Evolutionary conservation across 1,140 invertebrate genomes (phyloP), one percentile per base, ranked within the genome.

Genomic region (Mercenaria mercenaria): DNA sequence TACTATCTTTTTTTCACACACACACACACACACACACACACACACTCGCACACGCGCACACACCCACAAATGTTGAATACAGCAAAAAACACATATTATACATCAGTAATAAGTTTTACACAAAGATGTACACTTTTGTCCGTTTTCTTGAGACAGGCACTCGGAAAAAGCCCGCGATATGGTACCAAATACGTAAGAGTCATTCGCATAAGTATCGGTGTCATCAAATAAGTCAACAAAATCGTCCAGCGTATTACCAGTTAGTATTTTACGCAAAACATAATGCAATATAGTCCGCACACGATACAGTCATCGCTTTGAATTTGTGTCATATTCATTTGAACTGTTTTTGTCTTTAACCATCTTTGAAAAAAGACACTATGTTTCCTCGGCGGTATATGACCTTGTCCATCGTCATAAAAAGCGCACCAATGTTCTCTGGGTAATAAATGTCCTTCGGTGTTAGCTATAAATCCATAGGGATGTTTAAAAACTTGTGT

Each of bases 181-280:
- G 26, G 76, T 79, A 79, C 76, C 15, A 41, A 52, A n/a, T 47
- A 79, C 76, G 39, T 39, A 79, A 52, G 76, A 43, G 76, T 79
- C 76, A 79, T 79, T 79, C 15, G 39, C 43, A 18, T 79, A 26
- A 50, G 43, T 79, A 79, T 50, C 47, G 47, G 39, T 52, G 47
- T 6, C 43, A 47, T 79, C 39, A 32, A 79, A 79, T 50, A 32
- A 50, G 76, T 79, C 47, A 47, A 79, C 43, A 52, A 79, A n/a
- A n/a, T n/a, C n/a, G n/a, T n/a, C n/a, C n/a, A n/a, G n/a, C n/a
- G n/a, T n/a, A n/a, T 59, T 20, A 59, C 77, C 47, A 18, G 4
- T 81, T 26, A 59, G 77, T 81, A 81, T n/a, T 8, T 29, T 3
- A 56, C 77, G 50, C n/a, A 81, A 59, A 81, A 81, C 77, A 81